Base-by-base conservation (phyloP, 2,797 vertebrate species). In the Crocidura indochinensis region DNA sequence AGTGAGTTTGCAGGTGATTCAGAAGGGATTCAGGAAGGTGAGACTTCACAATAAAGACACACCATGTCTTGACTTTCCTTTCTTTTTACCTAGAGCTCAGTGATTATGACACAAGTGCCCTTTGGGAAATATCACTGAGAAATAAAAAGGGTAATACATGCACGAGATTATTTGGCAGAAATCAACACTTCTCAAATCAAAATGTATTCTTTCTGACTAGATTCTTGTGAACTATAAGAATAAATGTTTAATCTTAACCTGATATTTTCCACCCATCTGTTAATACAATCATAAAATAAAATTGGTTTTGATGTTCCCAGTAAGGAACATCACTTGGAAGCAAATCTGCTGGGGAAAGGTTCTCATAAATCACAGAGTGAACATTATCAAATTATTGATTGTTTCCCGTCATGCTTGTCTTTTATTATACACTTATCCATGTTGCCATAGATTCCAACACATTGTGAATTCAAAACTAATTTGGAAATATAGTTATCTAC, bases 401-500 rank as follows among this genome's bases (percentile, higher is more conserved):
- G 89, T 31, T 49, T 27, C 6, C 31, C 47, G 20, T 56, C 19
- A 56, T 56, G 53, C 11, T 15, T 67, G 29, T 19, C 68, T 71
- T 4, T 27, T 26, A 76, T 24, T 88, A 38, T 46, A 38, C 65
- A 2, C 65, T 49, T 74, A 22, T 22, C 14, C 4, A 26, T 46
- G 26, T 24, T 31, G 12, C 31, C 31, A 20, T 4, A 17, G 46
- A 38, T 11, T 24, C 5, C 62, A 87, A 26, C 1, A 56, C 44
- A 29, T 0, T 65, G 62, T 53, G 2, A 38, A 15, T 62, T 86
- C 83, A 69, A 56, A 29, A 27, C 11, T 22, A 69, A 38, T 10
- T 77, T 73, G 64, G 31, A 84, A 71, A 94, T 10, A 56, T 10
- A 64, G 38, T 15, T 79, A 29, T 78, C 46, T 72, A 78, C 29